These are phyloP conservation scores for Leiothrix lutea DNA, from an alignment of 2,113 vertebrate species.

Conservation along the genomic window DNA sequence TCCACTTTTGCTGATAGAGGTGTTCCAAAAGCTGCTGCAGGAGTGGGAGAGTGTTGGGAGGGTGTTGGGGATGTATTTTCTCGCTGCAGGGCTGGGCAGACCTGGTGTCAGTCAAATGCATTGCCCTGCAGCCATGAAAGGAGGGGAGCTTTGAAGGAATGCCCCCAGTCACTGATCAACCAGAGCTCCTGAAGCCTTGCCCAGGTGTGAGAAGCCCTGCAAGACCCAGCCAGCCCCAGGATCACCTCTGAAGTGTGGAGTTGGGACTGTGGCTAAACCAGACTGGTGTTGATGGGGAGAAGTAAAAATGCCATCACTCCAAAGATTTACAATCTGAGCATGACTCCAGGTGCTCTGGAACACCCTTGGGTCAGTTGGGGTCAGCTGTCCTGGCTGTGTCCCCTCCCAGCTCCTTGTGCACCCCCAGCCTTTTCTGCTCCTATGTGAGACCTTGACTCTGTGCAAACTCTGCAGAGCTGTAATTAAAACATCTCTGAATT, in stretches of 20 bases:
- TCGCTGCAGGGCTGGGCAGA: background rate
- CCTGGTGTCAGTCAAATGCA: background rate
- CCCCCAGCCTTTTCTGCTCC: background rate
- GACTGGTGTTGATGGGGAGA: background rate
- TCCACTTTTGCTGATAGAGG: background rate
- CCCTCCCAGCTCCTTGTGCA: background rate
- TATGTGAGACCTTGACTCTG: too few species aligned
- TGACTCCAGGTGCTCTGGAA: background rate
- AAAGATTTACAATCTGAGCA: background rate
- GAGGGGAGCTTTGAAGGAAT: background rate
- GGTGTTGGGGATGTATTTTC: background rate
- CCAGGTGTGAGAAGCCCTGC: background rate
- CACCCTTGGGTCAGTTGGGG: background rate
- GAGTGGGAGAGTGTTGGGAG: background rate
- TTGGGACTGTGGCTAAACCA: accelerated
- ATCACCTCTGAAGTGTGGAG: background rate
- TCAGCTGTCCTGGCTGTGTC: background rate
- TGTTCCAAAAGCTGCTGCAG: background rate
- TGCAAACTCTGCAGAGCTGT: accelerated
- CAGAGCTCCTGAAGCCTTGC: background rate
- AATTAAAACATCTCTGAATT: background rate
- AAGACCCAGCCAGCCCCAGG: background rate
- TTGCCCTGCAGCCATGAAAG: background rate
- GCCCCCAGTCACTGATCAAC: background rate
- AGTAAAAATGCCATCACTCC: background rate